Conservation (phyloP, 2,888 invertebrate species). For the Chrysopilus asiliformis region DNA sequence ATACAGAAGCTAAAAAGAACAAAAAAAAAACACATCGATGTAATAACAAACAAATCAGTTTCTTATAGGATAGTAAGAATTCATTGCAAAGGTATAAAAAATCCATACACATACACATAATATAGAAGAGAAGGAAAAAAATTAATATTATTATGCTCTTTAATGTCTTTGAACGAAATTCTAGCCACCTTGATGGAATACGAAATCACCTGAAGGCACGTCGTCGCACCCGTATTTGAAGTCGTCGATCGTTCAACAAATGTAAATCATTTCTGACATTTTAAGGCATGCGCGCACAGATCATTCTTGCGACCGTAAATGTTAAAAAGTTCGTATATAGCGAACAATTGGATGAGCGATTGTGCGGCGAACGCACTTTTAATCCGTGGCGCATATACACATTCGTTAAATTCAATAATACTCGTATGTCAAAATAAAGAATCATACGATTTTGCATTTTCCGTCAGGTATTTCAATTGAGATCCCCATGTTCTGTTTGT, state of each 20-base stretch:
- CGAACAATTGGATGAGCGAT: no score
- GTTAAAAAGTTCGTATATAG: no score
- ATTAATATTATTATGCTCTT: conserved; percentile 11
- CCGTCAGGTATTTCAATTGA: neutral
- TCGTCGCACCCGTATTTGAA: conserved; percentile 14
- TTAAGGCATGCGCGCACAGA: conserved; percentile 15
- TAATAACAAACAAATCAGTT: neutral
- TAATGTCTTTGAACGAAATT: conserved; percentile 15
- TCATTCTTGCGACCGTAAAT: conserved; percentile 9
- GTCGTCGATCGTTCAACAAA: conserved; percentile 15
- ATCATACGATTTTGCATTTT: no score
- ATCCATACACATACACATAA: no score
- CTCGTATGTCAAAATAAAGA: no score
- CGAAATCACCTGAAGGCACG: conserved; percentile 10
- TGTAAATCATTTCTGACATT: conserved; percentile 16
- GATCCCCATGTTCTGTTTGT: neutral
- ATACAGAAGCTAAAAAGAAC: neutral
- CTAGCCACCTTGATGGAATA: conserved; percentile 11
- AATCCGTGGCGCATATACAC: no score
- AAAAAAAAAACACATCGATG: neutral
- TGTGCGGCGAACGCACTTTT: no score
- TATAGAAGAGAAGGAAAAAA: no score
- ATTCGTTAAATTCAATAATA: no score
- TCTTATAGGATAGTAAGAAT: no score
- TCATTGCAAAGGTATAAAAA: no score